These are phyloP conservation scores for Cheilosia soror DNA, from an alignment of 2,888 invertebrate genomes.

Conservation along the genomic window DNA sequence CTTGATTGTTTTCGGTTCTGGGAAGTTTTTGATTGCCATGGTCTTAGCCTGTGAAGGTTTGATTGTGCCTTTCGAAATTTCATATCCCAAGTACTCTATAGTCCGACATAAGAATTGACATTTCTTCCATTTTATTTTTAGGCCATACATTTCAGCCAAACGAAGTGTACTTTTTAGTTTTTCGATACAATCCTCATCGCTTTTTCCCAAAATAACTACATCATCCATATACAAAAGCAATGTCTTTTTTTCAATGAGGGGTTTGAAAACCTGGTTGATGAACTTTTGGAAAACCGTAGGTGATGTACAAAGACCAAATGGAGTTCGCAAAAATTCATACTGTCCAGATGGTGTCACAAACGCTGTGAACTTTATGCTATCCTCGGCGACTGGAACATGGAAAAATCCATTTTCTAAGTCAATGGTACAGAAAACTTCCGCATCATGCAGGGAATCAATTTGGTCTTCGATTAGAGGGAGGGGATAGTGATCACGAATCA, in stretches of 20 bases:
- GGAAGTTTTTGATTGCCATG: conserved; percentile 77
- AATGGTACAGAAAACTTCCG: conserved; percentile 76
- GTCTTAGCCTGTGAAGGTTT: conserved; percentile 77
- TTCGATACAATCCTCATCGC: conserved; percentile 3
- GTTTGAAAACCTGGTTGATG: conserved; percentile 58
- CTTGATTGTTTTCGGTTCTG: conserved; percentile 76
- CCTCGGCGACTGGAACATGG: conserved; percentile 77
- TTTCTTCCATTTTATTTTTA: conserved; percentile 74
- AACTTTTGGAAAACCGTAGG: conserved; percentile 76
- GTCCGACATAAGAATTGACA: conserved; percentile 75
- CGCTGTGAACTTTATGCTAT: conserved; percentile 76
- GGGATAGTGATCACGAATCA: conserved; percentile 73
- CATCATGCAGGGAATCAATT: conserved; percentile 76
- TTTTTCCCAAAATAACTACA: conserved; percentile 72
- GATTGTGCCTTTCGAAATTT: conserved; percentile 77
- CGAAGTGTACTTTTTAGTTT: not conserved
- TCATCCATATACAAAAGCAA: conserved; percentile 74
- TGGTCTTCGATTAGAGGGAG: conserved; percentile 77
- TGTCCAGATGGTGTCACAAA: conserved; percentile 78
- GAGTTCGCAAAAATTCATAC: conserved; percentile 76
- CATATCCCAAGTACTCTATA: conserved; percentile 77
- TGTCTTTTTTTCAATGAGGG: conserved; percentile 4
- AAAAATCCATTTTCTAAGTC: conserved; percentile 79
- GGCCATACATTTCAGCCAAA: conserved; percentile 36
- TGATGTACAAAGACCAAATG: conserved; percentile 80